A percentile compares a stretch with the other conserved stretches of the same genome.
These are phyloP conservation scores for Leptinotarsa lineolata DNA, from an alignment of 1,140 invertebrate genomes.

Conservation along the genomic window DNA sequence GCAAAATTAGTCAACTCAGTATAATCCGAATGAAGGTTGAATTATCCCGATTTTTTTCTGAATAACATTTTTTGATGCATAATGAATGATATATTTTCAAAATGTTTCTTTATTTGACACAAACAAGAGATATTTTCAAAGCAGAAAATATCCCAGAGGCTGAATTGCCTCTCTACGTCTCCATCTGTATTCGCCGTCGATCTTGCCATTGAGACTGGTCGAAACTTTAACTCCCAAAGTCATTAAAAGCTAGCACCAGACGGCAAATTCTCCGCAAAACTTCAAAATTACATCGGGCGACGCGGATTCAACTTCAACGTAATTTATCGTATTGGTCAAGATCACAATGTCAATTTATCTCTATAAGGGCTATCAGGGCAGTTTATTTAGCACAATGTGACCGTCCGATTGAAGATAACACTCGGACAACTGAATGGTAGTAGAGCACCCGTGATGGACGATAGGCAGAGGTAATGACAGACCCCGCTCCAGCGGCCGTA, in stretches of 20 bases:
- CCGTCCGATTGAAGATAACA: constrained; percentile 20
- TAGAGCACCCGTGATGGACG: constrained; percentile 42
- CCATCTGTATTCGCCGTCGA: too few species aligned
- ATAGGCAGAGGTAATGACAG: constrained; percentile 48
- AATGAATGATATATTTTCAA: too few species aligned
- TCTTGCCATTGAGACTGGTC: too few species aligned
- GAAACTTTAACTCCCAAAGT: background rate
- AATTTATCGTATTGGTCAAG: constrained; percentile 24
- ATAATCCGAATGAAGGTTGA: too few species aligned
- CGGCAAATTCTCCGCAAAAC: background rate
- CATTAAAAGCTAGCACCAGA: background rate
- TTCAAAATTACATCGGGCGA: background rate
- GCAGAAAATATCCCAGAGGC: too few species aligned
- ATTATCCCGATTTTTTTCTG: too few species aligned
- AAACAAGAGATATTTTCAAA: too few species aligned
- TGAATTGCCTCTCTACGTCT: too few species aligned
- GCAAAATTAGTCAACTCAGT: too few species aligned
- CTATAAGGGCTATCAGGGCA: constrained; percentile 18
- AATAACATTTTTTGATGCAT: too few species aligned
- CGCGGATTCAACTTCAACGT: background rate
- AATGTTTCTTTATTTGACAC: too few species aligned
- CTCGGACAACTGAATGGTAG: constrained; percentile 41
- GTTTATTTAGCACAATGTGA: constrained; percentile 28
- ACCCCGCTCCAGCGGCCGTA: constrained; percentile 44
- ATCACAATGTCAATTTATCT: constrained; percentile 26